These are phyloP conservation scores for Copsychus sechellarum DNA, from an alignment of 2,113 vertebrate species.

Conservation along the genomic window DNA sequence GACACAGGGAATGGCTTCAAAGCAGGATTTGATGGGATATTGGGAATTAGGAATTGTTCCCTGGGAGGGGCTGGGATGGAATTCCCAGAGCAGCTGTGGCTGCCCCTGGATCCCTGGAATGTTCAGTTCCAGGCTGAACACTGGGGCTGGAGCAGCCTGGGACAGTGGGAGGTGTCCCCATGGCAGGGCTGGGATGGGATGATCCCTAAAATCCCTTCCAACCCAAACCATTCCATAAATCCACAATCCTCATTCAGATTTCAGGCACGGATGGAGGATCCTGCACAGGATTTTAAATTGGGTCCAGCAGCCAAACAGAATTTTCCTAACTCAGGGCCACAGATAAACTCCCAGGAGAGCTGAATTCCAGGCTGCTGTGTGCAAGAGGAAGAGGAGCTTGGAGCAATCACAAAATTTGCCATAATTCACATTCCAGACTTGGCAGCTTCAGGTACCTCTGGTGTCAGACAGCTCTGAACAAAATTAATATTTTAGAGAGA, in stretches of 20 bases:
- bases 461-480: not conserved
- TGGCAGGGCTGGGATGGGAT: not conserved
- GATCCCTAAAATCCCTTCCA: too few species aligned
- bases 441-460: not conserved
- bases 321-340: not conserved
- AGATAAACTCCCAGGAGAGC: not conserved
- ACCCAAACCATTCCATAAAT: not conserved
- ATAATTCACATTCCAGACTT: not conserved
- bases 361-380: not conserved
- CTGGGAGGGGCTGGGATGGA: not conserved
- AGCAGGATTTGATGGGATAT: not conserved
- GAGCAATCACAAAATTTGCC: not conserved
- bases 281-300: not conserved
- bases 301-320: not conserved
- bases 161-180: not conserved
- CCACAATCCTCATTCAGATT: too few species aligned
- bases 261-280: fast-evolving
- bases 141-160: not conserved
- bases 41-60: not conserved
- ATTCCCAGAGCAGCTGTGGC: not conserved
- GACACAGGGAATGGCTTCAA: not conserved
- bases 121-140: not conserved
- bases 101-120: not conserved
- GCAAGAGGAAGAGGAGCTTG: not conserved
- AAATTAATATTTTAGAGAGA: not conserved